These are phyloP conservation scores for Planococcus citri DNA, from an alignment of 1,140 invertebrate genomes.

Conservation along the genomic window DNA sequence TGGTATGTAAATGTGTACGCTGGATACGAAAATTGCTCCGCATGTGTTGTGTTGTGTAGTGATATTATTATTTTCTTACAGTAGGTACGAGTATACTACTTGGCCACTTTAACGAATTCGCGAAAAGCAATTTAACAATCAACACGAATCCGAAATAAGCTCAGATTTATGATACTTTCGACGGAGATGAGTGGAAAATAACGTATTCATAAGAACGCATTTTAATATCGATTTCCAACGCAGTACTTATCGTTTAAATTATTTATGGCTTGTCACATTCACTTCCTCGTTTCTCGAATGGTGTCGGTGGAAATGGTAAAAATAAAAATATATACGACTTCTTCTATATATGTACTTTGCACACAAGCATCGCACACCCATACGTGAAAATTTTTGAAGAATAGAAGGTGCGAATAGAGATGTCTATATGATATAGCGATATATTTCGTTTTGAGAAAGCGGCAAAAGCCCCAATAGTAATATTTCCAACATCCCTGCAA, in stretches of 20 bases:
- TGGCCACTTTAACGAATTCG: neutral
- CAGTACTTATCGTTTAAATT: conserved; percentile 18
- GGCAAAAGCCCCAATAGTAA: conserved; percentile 12
- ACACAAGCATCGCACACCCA: neutral
- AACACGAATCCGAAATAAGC: neutral
- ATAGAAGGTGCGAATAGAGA: conserved; percentile 17
- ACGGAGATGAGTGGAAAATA: neutral
- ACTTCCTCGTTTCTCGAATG: conserved; percentile 3
- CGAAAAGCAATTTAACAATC: neutral
- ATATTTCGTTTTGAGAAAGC: conserved; percentile 10
- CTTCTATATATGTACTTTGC: neutral
- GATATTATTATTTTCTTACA: neutral
- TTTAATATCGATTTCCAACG: conserved; percentile 15
- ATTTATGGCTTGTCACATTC: conserved; percentile 17
- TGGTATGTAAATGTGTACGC: too few species aligned
- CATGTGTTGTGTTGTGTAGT: too few species aligned
- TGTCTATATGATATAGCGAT: conserved; percentile 19
- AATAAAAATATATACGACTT: neutral
- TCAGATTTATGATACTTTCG: neutral
- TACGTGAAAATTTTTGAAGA: neutral
- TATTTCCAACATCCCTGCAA: conserved; percentile 11
- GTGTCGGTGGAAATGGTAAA: neutral
- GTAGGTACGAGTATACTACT: neutral
- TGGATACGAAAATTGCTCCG: too few species aligned
- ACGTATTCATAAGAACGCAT: conserved; percentile 1